Evolutionary conservation across 2,888 invertebrate genomes (phyloP), one percentile per base, ranked within the genome.

Genomic region (Ctena decussata): DNA sequence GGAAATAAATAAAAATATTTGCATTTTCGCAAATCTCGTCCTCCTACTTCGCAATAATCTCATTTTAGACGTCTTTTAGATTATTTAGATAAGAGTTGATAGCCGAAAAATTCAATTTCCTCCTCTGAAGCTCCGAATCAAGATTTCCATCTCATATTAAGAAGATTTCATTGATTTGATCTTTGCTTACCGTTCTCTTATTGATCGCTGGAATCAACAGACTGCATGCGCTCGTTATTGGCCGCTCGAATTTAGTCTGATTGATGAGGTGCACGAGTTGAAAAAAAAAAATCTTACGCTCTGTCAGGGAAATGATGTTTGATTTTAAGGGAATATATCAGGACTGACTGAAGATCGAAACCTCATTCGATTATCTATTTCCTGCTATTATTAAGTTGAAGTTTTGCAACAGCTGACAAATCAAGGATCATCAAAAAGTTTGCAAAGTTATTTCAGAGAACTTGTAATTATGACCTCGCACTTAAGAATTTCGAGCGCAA

Each of bases 181-280:
- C 32, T 65, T 65, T 65, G 65, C 65, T 32, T 65, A 32, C 35
- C 65, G 65, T 35, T 65, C 35, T 21, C 21, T 35, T 65, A 65
- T 65, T 65, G 65, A 65, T 65, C 65, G 65, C 65, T 65, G 21
- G 65, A 30, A 65, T 65, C 65, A 65, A 65, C 65, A 65, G 65
- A 35, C 11, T 65, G 65, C 65, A 65, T 35, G 35, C 65, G 65
- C 65, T 65, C 65, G 35, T 65, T 65, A 65, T 65, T 65, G 65
- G 65, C 18, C 65, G 65, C 21, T 65, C 3, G 35, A 35, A 30
- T 65, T 35, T 12, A 35, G 65, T 65, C 35, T 35, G 35, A 65
- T 65, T 65, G 65, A 65, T 65, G 35, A 65, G 11, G 35, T 35
- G 65, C 35, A 35, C 32, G 35, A 57, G 21, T 57, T 57, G 5